These are phyloP conservation scores for Mylabris sibirica DNA, from an alignment of 2,888 invertebrate genomes.

Conservation along the genomic window DNA sequence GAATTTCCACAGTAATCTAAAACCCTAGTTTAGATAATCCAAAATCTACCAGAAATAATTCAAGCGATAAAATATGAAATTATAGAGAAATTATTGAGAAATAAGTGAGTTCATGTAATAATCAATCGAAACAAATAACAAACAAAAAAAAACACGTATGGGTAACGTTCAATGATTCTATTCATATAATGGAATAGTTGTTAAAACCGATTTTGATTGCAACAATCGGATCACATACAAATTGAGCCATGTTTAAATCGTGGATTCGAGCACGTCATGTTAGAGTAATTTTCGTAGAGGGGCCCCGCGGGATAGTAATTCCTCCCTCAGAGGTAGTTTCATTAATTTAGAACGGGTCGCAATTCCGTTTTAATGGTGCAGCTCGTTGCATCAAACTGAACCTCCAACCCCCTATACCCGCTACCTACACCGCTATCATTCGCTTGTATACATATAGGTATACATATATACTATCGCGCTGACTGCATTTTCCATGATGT, in stretches of 20 bases:
- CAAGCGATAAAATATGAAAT: not conserved
- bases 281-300: constrained; percentile 13
- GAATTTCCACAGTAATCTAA: not conserved
- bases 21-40: not conserved
- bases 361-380: constrained; percentile 20
- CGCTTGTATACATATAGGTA: no score
- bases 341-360: constrained; percentile 22
- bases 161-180: not conserved
- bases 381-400: constrained; percentile 15
- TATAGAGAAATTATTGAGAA: not conserved
- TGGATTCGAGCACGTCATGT: constrained; percentile 14
- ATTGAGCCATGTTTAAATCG: constrained; percentile 5
- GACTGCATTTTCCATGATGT: constrained; percentile 19
- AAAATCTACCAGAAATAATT: not conserved
- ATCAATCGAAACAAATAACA: not conserved
- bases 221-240: not conserved
- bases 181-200: not conserved
- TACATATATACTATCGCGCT: not conserved
- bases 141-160: no score
- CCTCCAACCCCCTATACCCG: not conserved
- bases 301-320: constrained; percentile 8
- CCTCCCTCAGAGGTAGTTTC: constrained; percentile 13
- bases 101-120: not conserved
- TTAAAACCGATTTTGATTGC: not conserved
- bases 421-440: no score